phyloP scores from a whole-genome alignment of 1,140 invertebrate species.

The Drosophila ironensis region DNA sequence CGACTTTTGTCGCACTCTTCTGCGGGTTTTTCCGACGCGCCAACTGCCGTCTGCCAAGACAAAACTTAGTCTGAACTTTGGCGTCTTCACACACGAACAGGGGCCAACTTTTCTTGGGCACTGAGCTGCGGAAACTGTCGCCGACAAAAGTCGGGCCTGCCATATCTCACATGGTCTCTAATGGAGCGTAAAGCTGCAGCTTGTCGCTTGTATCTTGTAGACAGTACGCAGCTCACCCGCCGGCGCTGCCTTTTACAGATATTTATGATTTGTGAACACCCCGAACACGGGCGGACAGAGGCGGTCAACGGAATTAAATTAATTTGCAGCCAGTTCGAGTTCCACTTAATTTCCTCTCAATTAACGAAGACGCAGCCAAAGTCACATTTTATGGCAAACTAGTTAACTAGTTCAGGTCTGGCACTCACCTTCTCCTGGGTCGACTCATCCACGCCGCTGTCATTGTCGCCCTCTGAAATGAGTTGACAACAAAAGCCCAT shows the following conservation, averaged over 20 bases:
- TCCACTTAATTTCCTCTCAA: constrained; percentile 73
- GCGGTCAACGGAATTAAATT: constrained; percentile 63
- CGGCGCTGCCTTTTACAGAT: constrained; percentile 69
- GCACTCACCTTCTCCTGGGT: constrained; percentile 88
- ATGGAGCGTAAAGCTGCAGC: constrained; percentile 59
- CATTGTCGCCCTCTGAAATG: constrained; percentile 88
- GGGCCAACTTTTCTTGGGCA: constrained; percentile 20
- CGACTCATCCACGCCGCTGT: constrained; percentile 89
- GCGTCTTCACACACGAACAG: constrained; percentile 34
- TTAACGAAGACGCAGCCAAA: constrained; percentile 49
- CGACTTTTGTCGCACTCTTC: constrained; percentile 37
- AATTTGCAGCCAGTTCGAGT: constrained; percentile 61
- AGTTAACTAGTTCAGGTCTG: constrained; percentile 9
- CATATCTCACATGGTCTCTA: constrained; percentile 41
- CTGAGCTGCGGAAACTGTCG: constrained; percentile 16
- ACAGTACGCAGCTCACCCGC: constrained; percentile 26
- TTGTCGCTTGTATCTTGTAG: constrained; percentile 3
- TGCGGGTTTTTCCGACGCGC: constrained; percentile 57
- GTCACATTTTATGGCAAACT: constrained; percentile 22
- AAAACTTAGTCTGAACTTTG: constrained; percentile 74
- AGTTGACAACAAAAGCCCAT: constrained; percentile 2
- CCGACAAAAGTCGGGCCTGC: constrained; percentile 19
- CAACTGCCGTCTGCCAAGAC: constrained; percentile 61
- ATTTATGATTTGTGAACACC: constrained; percentile 77
- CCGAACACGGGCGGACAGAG: constrained; percentile 44